Evolutionary conservation across 2,113 vertebrate genomes (phyloP).

Genomic region (Heptranchias perlo): DNA sequence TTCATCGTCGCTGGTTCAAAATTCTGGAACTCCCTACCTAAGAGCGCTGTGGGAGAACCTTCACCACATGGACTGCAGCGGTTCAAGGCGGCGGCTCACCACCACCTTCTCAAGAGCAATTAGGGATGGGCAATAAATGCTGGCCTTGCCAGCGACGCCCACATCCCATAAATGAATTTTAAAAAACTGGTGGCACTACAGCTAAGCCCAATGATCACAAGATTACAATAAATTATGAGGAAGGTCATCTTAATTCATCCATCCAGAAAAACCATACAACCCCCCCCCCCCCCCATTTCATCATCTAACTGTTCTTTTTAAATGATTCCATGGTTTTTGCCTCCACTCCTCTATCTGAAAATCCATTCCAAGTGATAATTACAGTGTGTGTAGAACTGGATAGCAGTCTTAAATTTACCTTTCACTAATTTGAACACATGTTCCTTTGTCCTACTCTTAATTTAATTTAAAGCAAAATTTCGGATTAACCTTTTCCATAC

Average conservation of each 20-base stretch:
- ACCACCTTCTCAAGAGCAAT: too few species aligned
- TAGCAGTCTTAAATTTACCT: neutral
- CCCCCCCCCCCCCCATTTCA: neutral
- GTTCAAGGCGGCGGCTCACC: too few species aligned
- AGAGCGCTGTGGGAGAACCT: too few species aligned
- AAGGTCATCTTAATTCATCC: neutral
- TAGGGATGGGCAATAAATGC: too few species aligned
- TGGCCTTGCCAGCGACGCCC: too few species aligned
- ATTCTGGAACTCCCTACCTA: too few species aligned
- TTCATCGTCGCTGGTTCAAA: too few species aligned
- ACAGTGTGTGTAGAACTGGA: neutral
- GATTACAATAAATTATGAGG: neutral
- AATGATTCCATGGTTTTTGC: neutral
- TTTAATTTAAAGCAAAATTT: neutral
- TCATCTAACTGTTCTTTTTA: neutral
- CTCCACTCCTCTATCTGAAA: neutral
- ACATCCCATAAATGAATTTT: too few species aligned
- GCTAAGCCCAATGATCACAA: neutral
- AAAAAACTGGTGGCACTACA: neutral
- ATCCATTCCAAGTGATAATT: neutral
- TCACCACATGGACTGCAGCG: too few species aligned
- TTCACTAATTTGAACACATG: neutral
- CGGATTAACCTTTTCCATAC: neutral
- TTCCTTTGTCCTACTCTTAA: neutral
- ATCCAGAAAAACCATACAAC: neutral